Evolutionary conservation across 2,888 invertebrate species (phyloP), one percentile per base, ranked within the genome.

Genomic region (Eulithis prunata): DNA sequence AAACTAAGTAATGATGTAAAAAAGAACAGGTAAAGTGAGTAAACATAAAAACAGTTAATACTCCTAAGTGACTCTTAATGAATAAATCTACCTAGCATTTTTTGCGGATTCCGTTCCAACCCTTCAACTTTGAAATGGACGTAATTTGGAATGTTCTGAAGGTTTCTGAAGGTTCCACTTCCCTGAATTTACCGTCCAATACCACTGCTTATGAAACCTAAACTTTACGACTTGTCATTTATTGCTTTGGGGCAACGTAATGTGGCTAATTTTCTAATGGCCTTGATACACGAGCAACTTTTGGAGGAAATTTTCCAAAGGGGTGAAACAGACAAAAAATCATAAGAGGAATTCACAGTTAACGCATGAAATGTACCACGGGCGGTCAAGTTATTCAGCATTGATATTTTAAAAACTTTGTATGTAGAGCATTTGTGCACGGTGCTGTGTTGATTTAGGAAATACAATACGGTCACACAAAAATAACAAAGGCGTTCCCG

Each of bases 141-240:
- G 57, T 68, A 64, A 68, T 61, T 57, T 11, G 64, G 64, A 52
- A 45, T 62, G 52, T 46, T 56, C 43, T 21, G 38, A 53, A 63
- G 57, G 52, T 63, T 60, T 41, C 8, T 41, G 10, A 41, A 41
- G 41, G 41, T 41, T 64, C 57, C 43, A 46, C 64, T 63, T 59
- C 38, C 21, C 61, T 21, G 11, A 64, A 64, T 64, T 57, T 57
- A 57, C 63, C 49, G 60, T 64, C 63, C 60, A 62, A 66, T 66
- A 63, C 59, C 51, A 62, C 62, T 56, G 62, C 67, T 60, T 67
- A 64, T 64, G 68, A 64, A 64, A 57, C 55, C 56, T 21, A 46
- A 61, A 64, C 60, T 68, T 68, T 68, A 68, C 60, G 28, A 61
- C 63, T 61, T 68, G 64, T 61, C 64, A 67, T 68, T 61, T 57